These are phyloP conservation scores for Acanthis flammea DNA, from an alignment of 2,797 vertebrate species.

Conservation along the genomic window DNA sequence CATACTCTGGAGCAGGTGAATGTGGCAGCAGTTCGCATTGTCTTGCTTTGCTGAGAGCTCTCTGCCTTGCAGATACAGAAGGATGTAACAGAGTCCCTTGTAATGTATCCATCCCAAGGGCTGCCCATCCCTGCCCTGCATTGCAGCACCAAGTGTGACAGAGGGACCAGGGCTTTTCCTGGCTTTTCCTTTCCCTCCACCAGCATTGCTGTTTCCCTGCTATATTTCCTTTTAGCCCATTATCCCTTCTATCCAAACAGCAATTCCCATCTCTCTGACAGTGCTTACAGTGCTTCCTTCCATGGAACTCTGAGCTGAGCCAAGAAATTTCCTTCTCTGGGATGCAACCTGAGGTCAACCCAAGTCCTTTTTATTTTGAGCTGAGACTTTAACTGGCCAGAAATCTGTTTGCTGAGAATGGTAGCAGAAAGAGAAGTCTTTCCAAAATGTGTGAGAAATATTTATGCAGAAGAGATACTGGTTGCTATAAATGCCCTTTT, in stretches of 20 bases:
- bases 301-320: neutral
- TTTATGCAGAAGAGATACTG: neutral
- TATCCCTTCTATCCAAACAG: neutral
- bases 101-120: no score
- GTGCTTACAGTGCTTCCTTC: fast-evolving
- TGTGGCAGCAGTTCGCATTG: neutral
- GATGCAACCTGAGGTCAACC: neutral
- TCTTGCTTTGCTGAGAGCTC: neutral
- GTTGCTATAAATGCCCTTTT: neutral
- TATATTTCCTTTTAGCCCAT: neutral
- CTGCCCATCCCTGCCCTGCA: neutral
- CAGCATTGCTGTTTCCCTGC: neutral
- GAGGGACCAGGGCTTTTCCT: neutral
- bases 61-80: neutral
- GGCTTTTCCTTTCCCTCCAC: neutral
- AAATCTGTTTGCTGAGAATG: neutral
- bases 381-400: neutral
- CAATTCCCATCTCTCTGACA: neutral
- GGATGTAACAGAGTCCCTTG: neutral
- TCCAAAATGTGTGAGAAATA: neutral
- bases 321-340: neutral
- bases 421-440: neutral
- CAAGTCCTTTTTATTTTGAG: slow-evolving; percentile 2
- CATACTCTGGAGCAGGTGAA: neutral
- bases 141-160: neutral